Evolutionary conservation across 2,113 vertebrate species (phyloP), one percentile per base, ranked within the genome.

Genomic region (Silurus glanis): DNA sequence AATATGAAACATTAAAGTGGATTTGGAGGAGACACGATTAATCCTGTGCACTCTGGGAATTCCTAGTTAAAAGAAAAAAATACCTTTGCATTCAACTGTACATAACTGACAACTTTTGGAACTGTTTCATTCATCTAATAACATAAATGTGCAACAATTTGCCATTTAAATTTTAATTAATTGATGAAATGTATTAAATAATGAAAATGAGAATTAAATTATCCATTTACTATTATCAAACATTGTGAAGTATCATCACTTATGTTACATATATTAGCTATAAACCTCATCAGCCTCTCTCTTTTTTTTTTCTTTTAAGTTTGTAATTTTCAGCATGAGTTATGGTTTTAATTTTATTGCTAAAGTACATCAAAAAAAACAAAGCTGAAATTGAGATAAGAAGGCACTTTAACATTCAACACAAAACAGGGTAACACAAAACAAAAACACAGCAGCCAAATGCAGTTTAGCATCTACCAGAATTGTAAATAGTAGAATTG

Each of bases 1-100:
- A 85, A 67, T 83, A 64, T 51, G 64, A 55, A 67, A 69, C n/a
- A 80, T 47, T 80, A 61, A 61, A 61, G 61, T 80, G 56, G 17
- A 21, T 80, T 80, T 19, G 8, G 56, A 25, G 9, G 17, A 80
- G 78, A 61, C 56, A 80, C 8, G 7, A 80, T 13, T 23, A 80
- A 61, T 45, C 55, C 9, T 6, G 10, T 80, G 28, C 56, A 47
- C 78, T 45, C 19, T 12, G 28, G 53, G 53, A 56, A 7, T 28
- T 56, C 37, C 51, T 56, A 53, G 14, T 76, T 61, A 47, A 45
- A 45, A 80, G 1, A 37, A 10, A 12, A 37, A 16, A 25, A 58
- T 45, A 0, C 10, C 13, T 19, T 58, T 13, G 4, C 6, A 58
- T 21, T 61, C 25, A 59, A 59, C 9, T 80, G 55, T 58, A 59